phyloP scores from a whole-genome alignment of 1,140 invertebrate species.

The Drosophila athabasca region DNA sequence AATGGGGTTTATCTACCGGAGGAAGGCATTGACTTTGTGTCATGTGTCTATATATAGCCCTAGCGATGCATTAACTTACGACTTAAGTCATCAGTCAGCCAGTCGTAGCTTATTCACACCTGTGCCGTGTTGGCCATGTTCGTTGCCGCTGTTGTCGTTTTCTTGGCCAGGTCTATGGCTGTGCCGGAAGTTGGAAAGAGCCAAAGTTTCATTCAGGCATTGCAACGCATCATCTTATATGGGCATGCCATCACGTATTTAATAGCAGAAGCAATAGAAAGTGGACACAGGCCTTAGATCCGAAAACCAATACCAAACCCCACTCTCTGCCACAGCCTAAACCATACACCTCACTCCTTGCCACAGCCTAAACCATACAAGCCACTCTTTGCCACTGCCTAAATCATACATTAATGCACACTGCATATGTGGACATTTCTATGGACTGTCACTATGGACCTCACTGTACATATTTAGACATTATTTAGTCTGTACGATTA shows the following conservation, averaged over 20 bases:
- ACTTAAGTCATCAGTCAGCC: conserved; percentile 62
- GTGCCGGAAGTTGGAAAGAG: conserved; percentile 63
- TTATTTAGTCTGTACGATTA: conserved; percentile 2
- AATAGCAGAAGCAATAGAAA: too few relatives aligned
- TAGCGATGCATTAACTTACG: conserved; percentile 17
- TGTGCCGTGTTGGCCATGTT: conserved; percentile 11
- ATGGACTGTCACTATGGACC: neutral
- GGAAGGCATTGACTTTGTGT: conserved; percentile 42
- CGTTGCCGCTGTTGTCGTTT: conserved; percentile 7
- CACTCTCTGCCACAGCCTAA: too few relatives aligned
- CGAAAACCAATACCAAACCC: neutral
- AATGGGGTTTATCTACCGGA: conserved; percentile 47
- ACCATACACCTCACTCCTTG: too few relatives aligned
- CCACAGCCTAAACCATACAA: too few relatives aligned
- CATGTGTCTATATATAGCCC: conserved; percentile 70
- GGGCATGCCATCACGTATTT: conserved; percentile 49
- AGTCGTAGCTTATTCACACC: conserved; percentile 12
- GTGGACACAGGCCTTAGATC: conserved; percentile 38
- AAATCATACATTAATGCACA: too few relatives aligned
- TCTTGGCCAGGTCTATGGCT: neutral
- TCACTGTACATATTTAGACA: conserved; percentile 1
- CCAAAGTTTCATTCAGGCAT: conserved; percentile 36
- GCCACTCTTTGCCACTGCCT: too few relatives aligned
- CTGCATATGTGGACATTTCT: neutral
- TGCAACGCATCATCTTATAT: conserved; percentile 16